Percentiles rank a stretch among this genome's conserved stretches.
phyloP scores from a whole-genome alignment of 2,888 invertebrate species.

The Luperina nickerlii region DNA sequence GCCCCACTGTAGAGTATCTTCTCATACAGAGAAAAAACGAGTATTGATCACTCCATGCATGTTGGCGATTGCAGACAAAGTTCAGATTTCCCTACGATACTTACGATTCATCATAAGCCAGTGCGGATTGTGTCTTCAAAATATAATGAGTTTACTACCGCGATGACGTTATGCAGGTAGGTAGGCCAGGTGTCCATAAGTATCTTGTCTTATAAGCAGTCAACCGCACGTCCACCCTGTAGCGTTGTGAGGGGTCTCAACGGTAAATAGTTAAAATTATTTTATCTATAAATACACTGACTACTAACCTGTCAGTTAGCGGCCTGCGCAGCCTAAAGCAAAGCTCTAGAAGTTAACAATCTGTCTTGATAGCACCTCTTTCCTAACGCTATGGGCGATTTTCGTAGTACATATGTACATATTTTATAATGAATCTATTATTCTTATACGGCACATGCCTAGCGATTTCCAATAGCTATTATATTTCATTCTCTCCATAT shows the following conservation, averaged over 20 bases:
- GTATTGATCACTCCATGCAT: background rate
- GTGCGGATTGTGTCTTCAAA: background rate
- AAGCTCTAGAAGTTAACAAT: background rate
- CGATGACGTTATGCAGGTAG: background rate
- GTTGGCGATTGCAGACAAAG: background rate
- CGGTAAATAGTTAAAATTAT: background rate
- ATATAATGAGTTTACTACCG: background rate
- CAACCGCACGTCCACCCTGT: background rate
- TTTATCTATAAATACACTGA: background rate
- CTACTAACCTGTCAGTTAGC: background rate
- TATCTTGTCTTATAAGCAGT: background rate
- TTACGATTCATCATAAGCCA: background rate
- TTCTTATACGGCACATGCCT: no score
- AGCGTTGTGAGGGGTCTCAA: background rate
- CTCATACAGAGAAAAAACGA: background rate
- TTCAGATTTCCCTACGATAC: slow-evolving; percentile 1
- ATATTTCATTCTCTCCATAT: slow-evolving; percentile 28
- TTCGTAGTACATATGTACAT: no score
- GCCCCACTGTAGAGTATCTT: background rate
- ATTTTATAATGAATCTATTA: background rate
- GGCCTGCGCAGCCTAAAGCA: background rate
- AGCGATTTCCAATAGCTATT: slow-evolving; percentile 8
- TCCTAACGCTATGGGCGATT: background rate
- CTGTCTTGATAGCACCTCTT: background rate
- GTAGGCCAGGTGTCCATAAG: background rate